phyloP scores from a whole-genome alignment of 2,797 vertebrate species.

The Chrysocyon brachyurus region DNA sequence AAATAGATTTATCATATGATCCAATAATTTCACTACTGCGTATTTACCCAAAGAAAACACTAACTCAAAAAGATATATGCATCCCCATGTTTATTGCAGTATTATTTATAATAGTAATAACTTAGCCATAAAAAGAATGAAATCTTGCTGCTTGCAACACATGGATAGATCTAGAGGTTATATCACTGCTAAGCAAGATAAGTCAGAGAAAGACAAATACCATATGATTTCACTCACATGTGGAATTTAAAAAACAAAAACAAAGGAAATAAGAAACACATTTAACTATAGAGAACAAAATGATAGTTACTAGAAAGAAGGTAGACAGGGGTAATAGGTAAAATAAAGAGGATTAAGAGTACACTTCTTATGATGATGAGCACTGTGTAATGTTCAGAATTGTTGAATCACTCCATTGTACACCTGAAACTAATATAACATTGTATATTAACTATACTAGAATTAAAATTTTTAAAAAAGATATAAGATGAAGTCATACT shows the following conservation, averaged over 20 bases:
- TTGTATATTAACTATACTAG: background rate
- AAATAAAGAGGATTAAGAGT: background rate
- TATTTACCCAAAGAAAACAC: background rate
- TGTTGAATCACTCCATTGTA: background rate
- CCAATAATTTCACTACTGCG: background rate
- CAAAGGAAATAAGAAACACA: background rate
- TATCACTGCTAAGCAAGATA: background rate
- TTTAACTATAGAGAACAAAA: background rate
- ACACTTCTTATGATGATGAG: background rate
- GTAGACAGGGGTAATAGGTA: background rate
- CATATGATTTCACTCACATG: background rate
- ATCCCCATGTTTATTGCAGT: background rate
- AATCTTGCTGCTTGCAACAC: background rate
- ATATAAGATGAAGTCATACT: background rate
- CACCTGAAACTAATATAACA: background rate
- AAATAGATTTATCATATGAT: background rate
- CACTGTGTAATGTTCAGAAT: background rate
- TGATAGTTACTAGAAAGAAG: background rate
- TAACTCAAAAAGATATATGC: background rate
- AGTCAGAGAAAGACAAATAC: background rate
- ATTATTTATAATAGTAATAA: background rate
- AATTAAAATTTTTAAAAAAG: background rate
- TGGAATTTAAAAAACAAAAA: background rate
- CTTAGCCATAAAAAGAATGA: background rate
- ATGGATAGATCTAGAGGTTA: background rate